Evolutionary conservation across 1,140 invertebrate genomes (phyloP).

Genomic region (Agraylea sexmaculata): DNA sequence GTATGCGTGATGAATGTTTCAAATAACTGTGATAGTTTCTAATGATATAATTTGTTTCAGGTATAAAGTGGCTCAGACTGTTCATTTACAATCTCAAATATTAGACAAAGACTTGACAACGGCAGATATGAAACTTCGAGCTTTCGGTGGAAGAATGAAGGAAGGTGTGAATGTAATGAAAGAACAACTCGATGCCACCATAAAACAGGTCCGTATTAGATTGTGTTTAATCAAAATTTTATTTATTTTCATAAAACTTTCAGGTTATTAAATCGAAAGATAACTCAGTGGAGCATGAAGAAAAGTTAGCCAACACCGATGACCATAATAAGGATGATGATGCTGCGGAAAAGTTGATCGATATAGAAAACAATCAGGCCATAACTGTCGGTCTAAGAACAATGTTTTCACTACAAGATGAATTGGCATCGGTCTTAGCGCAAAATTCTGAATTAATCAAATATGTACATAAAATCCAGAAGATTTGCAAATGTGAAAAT

Average conservation of each 20-base stretch:
- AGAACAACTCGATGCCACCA: conserved; percentile 14
- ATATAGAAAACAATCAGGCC: conserved; percentile 14
- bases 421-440: conserved; percentile 8
- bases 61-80: conserved; percentile 72
- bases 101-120: conserved; percentile 55
- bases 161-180: conserved; percentile 23
- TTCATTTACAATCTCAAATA: conserved; percentile 62
- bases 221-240: no score
- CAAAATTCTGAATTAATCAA: conserved; percentile 16
- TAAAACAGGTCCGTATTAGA: conserved; percentile 19
- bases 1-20: no score
- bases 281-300: no score
- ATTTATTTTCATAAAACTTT: no score
- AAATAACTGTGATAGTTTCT: not conserved
- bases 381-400: conserved; percentile 12
- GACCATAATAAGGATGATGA: no score
- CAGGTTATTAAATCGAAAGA: no score
- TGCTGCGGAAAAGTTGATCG: no score
- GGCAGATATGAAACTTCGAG: conserved; percentile 30
- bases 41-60: conserved; percentile 16
- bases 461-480: conserved; percentile 6
- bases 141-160: conserved; percentile 32
- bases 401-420: conserved; percentile 15
- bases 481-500: conserved; percentile 12
- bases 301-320: no score